Conservation (phyloP, 2,113 vertebrate genomes). For the Peromyscus leucopus region DNA sequence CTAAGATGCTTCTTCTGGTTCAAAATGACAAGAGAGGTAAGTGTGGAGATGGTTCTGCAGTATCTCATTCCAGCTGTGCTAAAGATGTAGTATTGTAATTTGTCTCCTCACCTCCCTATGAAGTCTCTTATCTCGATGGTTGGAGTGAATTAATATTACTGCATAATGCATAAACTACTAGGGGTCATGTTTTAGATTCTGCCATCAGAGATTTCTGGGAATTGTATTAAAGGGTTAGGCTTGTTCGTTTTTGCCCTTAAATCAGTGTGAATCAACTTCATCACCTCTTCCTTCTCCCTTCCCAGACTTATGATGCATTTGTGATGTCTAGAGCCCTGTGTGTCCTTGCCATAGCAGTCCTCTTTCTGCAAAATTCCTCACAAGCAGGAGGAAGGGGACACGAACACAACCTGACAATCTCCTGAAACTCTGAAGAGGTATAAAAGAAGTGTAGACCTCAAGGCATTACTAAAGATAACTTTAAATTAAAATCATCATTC, state of each 20-base stretch:
- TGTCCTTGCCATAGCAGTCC: background rate
- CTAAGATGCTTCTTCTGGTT: background rate
- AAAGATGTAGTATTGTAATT: background rate
- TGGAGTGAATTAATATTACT: background rate
- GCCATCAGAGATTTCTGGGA: background rate
- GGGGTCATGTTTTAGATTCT: background rate
- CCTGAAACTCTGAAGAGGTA: background rate
- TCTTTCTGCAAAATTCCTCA: background rate
- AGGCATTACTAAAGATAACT: background rate
- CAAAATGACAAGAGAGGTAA: background rate
- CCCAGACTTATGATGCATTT: background rate
- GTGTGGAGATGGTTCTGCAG: background rate
- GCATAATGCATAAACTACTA: background rate
- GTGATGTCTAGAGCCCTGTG: background rate
- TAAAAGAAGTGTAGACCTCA: background rate
- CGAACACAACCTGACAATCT: background rate
- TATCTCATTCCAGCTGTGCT: background rate
- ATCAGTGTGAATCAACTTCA: background rate
- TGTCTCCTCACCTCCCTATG: background rate
- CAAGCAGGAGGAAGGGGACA: background rate
- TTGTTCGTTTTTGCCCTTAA: background rate
- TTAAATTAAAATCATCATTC: constrained; percentile 44
- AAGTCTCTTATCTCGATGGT: background rate
- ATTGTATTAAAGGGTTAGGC: constrained; percentile 6
- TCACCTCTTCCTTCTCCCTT: background rate